Conservation (phyloP, 2,797 vertebrate species). For the Mus minutoides region DNA sequence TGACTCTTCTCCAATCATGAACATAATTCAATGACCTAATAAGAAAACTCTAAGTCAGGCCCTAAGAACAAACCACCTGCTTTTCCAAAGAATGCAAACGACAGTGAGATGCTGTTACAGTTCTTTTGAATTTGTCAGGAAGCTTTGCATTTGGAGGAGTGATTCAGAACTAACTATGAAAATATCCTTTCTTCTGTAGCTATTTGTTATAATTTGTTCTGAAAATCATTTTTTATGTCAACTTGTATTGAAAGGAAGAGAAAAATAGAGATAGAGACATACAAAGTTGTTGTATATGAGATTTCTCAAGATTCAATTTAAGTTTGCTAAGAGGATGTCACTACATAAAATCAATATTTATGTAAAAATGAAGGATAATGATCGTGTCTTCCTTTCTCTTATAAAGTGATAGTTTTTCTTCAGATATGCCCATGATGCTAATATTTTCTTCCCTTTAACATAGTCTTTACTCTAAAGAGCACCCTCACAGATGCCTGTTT, state of each 20-base stretch:
- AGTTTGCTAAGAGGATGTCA: background rate
- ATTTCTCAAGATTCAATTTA: background rate
- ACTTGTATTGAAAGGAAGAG: background rate
- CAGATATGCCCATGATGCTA: background rate
- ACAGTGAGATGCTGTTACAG: conserved; percentile 35
- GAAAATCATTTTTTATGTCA: background rate
- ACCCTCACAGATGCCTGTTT: conserved; percentile 29
- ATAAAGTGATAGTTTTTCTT: background rate
- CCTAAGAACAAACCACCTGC: background rate
- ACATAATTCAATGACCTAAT: background rate
- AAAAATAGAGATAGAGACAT: background rate
- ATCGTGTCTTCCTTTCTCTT: background rate
- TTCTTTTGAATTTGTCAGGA: conserved; percentile 19
- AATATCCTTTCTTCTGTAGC: background rate
- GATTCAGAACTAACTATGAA: conserved; percentile 42
- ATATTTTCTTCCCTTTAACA: conserved; percentile 36
- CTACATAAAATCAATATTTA: background rate
- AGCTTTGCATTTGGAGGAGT: conserved; percentile 54
- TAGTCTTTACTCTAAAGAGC: conserved; percentile 44
- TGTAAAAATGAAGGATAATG: background rate
- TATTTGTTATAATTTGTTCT: conserved; percentile 10
- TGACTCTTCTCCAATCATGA: background rate
- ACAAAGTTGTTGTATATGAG: background rate
- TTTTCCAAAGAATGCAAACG: conserved; percentile 54
- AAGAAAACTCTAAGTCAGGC: background rate